Percentiles rank a stretch among this genome's conserved stretches.
These are phyloP conservation scores for Falco biarmicus DNA, from an alignment of 2,797 vertebrate species.

Conservation along the genomic window DNA sequence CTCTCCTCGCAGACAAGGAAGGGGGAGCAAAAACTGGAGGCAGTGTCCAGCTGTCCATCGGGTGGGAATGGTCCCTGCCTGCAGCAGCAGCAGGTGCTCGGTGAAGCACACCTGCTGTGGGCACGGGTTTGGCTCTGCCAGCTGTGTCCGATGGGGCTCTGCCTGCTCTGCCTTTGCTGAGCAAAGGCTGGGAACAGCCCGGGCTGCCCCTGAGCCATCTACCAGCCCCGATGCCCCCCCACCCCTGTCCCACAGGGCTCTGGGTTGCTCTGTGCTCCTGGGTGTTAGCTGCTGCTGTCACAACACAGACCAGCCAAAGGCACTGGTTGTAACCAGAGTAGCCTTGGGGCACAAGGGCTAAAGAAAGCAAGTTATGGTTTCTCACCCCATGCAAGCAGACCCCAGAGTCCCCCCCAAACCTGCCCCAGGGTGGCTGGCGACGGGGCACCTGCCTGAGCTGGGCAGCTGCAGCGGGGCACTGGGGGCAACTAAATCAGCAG, in stretches of 20 bases:
- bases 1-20: neutral
- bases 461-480: too few species aligned
- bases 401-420: accelerated
- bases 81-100: accelerated
- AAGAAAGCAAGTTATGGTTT: neutral
- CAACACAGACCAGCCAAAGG: neutral
- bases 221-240: neutral
- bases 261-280: neutral
- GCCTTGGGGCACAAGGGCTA: neutral
- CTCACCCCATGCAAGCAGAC: neutral
- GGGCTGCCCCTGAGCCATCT: accelerated
- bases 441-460: neutral
- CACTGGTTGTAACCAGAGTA: neutral
- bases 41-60: accelerated
- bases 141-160: accelerated
- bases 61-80: neutral
- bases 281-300: neutral
- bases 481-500: accelerated
- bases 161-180: neutral
- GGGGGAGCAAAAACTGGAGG: neutral
- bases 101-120: neutral
- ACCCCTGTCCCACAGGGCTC: accelerated
- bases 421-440: neutral
- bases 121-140: neutral
- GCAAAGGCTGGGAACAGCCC: neutral